These are phyloP conservation scores for Baryphthengus martii DNA, from an alignment of 2,113 vertebrate species.

Conservation along the genomic window DNA sequence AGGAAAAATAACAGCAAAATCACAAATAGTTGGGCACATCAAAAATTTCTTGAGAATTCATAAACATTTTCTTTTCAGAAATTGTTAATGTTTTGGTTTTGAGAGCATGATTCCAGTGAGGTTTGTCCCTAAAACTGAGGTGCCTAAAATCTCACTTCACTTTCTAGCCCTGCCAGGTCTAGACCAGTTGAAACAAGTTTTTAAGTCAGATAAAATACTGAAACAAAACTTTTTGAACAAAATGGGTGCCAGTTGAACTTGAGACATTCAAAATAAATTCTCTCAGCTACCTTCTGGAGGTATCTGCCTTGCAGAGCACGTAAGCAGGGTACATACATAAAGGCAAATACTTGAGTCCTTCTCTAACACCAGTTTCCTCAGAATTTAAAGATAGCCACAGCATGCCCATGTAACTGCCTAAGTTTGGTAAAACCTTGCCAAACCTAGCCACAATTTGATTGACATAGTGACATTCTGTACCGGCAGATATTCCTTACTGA, in stretches of 20 bases:
- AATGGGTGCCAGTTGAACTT: background rate
- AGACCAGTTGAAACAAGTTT: background rate
- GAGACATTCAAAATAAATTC: background rate
- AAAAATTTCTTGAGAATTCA: background rate
- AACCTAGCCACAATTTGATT: background rate
- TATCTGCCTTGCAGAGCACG: background rate
- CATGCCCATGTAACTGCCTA: accelerated
- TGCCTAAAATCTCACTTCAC: background rate
- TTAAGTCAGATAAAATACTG: background rate
- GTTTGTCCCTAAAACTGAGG: background rate
- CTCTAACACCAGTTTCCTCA: background rate
- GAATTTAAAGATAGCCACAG: background rate
- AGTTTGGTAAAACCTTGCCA: background rate
- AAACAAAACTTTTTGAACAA: background rate
- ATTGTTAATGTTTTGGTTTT: background rate
- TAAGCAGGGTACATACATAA: accelerated
- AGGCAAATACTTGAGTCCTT: background rate
- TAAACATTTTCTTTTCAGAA: background rate
- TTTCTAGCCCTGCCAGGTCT: background rate
- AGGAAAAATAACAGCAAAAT: background rate
- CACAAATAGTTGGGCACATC: background rate
- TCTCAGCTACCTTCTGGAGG: background rate
- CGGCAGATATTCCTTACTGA: background rate
- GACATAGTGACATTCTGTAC: background rate
- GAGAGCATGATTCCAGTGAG: background rate